Conservation (phyloP, 2,113 vertebrate species). For the Butastur rufipennis region DNA sequence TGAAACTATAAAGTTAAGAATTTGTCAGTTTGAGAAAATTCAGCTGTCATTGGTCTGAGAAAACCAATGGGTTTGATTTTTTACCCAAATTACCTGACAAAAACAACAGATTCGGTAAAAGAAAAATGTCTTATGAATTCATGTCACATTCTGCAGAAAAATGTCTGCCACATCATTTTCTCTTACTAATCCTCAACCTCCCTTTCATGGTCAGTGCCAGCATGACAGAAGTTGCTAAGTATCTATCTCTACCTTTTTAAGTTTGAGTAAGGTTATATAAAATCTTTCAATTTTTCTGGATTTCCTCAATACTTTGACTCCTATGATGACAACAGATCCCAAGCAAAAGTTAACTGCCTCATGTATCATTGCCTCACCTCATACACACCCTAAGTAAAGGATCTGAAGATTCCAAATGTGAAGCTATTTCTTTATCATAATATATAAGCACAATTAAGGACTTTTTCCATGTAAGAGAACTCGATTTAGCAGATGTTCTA, state of each 20-base stretch:
- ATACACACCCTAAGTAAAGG: background rate
- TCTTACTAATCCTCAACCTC: background rate
- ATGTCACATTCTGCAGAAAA: background rate
- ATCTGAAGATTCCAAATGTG: background rate
- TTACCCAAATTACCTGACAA: background rate
- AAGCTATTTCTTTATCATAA: background rate
- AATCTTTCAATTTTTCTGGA: background rate
- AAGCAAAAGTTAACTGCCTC: background rate
- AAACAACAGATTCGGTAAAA: background rate
- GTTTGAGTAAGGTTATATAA: background rate
- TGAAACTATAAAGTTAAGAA: background rate
- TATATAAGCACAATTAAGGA: background rate
- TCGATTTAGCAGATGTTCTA: background rate
- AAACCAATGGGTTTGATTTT: background rate
- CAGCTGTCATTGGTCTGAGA: background rate
- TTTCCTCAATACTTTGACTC: background rate
- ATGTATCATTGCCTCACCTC: background rate
- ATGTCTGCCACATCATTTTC: background rate
- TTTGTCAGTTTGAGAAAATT: background rate
- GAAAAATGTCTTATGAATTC: background rate
- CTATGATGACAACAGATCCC: background rate
- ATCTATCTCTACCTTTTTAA: background rate
- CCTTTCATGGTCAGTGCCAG: background rate
- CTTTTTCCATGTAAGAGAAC: background rate
- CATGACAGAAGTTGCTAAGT: background rate